A percentile compares a stretch with the other conserved stretches of the same genome.
phyloP scores from a whole-genome alignment of 2,113 vertebrate genomes.

The Acinonyx jubatus region DNA sequence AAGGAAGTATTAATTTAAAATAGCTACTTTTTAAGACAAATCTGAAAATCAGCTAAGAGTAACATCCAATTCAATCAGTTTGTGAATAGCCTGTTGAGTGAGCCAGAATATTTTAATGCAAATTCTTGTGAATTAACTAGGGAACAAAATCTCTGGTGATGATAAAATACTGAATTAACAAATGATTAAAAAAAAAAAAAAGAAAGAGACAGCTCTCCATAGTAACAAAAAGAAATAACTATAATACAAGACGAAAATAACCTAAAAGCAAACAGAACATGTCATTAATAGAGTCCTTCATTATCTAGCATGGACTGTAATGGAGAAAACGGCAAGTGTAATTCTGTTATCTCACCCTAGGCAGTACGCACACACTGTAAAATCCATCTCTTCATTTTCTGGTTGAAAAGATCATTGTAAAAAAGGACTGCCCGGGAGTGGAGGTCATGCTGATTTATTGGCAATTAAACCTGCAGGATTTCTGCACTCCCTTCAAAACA shows the following conservation, averaged over 20 bases:
- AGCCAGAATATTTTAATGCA: constrained; percentile 60
- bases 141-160: constrained; percentile 65
- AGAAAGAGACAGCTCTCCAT: constrained; percentile 42
- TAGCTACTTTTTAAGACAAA: constrained; percentile 50
- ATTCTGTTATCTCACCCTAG: constrained; percentile 90
- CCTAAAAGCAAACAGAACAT: constrained; percentile 89
- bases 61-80: constrained; percentile 13
- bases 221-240: constrained; percentile 73
- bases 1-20: constrained; percentile 60
- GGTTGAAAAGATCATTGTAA: constrained; percentile 95
- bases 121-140: constrained; percentile 51
- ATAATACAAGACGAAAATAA: constrained; percentile 82
- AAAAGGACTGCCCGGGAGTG: constrained; percentile 86
- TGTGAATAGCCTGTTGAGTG: constrained; percentile 32
- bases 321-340: constrained; percentile 85
- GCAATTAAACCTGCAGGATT: constrained; percentile 97
- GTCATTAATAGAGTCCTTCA: constrained; percentile 94
- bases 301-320: constrained; percentile 89
- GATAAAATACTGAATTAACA: constrained; percentile 29
- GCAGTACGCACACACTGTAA: constrained; percentile 90
- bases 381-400: constrained; percentile 96
- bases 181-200: constrained; percentile 13
- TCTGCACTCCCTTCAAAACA: constrained; percentile 89
- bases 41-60: constrained; percentile 46
- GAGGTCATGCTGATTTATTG: constrained; percentile 97